These are phyloP conservation scores for Crotalus viridis DNA, from an alignment of 2,113 vertebrate genomes.

Conservation along the genomic window DNA sequence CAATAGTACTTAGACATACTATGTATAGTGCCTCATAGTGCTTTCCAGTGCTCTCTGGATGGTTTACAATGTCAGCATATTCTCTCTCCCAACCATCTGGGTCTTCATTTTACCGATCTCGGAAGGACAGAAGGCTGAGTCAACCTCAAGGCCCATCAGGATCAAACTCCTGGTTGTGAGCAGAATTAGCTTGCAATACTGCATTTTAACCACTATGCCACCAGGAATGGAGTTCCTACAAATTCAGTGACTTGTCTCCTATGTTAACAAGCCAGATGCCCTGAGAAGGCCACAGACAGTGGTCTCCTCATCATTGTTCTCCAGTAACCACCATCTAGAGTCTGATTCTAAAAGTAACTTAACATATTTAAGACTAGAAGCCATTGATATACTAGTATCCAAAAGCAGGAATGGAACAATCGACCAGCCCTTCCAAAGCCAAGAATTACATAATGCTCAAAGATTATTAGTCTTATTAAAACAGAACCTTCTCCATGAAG, in stretches of 20 bases:
- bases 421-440: neutral
- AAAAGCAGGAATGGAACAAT: neutral
- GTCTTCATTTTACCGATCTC: neutral
- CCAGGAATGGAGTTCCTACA: neutral
- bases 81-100: neutral
- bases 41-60: neutral
- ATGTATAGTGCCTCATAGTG: neutral
- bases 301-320: neutral
- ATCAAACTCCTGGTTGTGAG: neutral
- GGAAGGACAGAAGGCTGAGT: neutral
- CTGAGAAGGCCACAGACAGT: neutral
- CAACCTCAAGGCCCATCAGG: neutral
- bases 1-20: neutral
- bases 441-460: neutral
- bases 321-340: neutral
- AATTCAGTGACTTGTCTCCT: neutral
- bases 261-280: neutral
- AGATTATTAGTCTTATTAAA: neutral
- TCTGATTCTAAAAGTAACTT: neutral
- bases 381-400: neutral
- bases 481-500: neutral
- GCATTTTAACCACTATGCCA: neutral
- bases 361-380: neutral
- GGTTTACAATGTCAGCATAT: neutral
- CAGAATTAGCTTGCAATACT: neutral